A percentile compares a stretch with the other conserved stretches of the same genome.
Evolutionary conservation across 2,797 vertebrate genomes (phyloP).

Genomic region (Sciaenops ocellatus): DNA sequence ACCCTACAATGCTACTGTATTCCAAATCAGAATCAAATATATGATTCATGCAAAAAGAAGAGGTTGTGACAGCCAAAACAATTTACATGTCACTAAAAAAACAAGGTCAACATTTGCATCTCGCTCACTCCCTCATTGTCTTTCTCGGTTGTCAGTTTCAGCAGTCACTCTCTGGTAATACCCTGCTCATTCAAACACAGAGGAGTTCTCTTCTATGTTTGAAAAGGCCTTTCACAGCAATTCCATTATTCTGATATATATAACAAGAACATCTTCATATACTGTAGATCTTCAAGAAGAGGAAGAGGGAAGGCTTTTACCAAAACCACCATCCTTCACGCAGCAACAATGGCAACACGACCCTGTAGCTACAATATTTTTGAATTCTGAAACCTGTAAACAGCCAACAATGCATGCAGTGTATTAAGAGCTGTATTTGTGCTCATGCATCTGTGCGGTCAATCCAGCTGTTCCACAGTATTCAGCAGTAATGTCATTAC

Average conservation of each 20-base stretch:
- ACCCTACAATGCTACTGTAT: background rate
- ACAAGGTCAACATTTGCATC: slow-evolving; percentile 78
- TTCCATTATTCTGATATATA: background rate
- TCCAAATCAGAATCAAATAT: slow-evolving; percentile 25
- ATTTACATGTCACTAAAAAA: slow-evolving; percentile 74
- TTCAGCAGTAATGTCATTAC: slow-evolving; percentile 61
- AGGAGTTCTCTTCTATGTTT: background rate
- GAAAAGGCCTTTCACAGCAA: slow-evolving; percentile 7
- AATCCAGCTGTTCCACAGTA: slow-evolving; percentile 69
- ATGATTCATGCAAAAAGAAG: slow-evolving; percentile 63
- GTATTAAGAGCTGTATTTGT: slow-evolving; percentile 11
- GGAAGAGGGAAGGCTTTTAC: slow-evolving; percentile 44
- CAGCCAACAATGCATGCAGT: slow-evolving; percentile 15
- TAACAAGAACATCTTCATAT: background rate
- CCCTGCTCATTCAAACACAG: background rate
- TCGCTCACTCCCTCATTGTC: slow-evolving; percentile 9
- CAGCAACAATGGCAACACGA: slow-evolving; percentile 35
- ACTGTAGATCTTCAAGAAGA: background rate
- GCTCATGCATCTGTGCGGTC: slow-evolving; percentile 46
- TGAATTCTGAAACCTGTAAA: slow-evolving; percentile 33
- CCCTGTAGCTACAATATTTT: slow-evolving; percentile 5
- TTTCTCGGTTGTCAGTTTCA: background rate
- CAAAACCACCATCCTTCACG: slow-evolving; percentile 28
- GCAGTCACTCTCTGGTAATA: slow-evolving; percentile 15
- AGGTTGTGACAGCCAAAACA: slow-evolving; percentile 37